These are phyloP conservation scores for Drosophila carrolli DNA, from an alignment of 1,140 invertebrate species.

Conservation along the genomic window DNA sequence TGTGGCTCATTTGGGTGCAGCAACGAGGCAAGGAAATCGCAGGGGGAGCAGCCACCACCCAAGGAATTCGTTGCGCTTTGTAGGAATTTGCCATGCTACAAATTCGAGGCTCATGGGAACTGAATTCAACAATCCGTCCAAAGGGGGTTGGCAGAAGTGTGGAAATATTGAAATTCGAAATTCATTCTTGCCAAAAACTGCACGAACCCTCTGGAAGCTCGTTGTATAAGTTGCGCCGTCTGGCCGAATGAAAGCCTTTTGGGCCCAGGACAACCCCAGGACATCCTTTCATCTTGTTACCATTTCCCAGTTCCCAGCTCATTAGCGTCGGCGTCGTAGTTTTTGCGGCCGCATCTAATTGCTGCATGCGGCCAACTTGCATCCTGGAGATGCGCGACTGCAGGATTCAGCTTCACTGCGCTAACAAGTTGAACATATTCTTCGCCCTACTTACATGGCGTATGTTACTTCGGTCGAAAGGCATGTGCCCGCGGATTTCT, in stretches of 20 bases:
- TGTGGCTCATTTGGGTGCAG: slow-evolving; percentile 78
- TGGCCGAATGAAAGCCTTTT: slow-evolving; percentile 21
- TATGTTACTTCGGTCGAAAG: slow-evolving; percentile 53
- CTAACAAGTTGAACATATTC: slow-evolving; percentile 82
- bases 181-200: slow-evolving; percentile 62
- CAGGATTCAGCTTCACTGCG: slow-evolving; percentile 50
- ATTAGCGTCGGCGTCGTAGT: slow-evolving; percentile 68
- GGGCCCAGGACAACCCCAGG: slow-evolving; percentile 4
- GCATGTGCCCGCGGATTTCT: slow-evolving; percentile 20
- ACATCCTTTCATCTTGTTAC: slow-evolving; percentile 35
- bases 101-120: slow-evolving; percentile 74
- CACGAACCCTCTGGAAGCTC: slow-evolving; percentile 43
- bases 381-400: slow-evolving; percentile 17
- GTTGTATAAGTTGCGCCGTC: slow-evolving; percentile 56
- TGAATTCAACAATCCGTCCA: slow-evolving; percentile 4
- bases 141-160: slow-evolving; percentile 34
- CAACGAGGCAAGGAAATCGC: slow-evolving; percentile 47
- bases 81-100: slow-evolving; percentile 74
- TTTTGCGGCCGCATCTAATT: slow-evolving; percentile 78
- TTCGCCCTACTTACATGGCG: slow-evolving; percentile 60
- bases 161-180: slow-evolving; percentile 81
- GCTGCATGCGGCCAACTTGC: slow-evolving; percentile 64
- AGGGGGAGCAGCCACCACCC: slow-evolving; percentile 51
- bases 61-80: slow-evolving; percentile 76
- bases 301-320: slow-evolving; percentile 69